phyloP scores from a whole-genome alignment of 2,113 vertebrate genomes.

The Phainopepla nitens region DNA sequence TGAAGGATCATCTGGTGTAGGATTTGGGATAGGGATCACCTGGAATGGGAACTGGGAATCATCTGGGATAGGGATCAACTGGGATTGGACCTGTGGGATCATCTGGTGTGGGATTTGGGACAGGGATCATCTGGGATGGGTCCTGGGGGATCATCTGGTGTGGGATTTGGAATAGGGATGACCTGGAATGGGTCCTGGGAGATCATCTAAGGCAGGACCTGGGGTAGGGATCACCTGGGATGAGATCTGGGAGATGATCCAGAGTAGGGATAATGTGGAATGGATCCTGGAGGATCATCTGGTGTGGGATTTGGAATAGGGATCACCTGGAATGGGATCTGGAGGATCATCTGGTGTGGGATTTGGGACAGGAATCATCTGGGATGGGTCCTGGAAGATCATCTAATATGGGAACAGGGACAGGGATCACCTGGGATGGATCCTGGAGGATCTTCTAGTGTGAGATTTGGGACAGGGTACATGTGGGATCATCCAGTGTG shows the following conservation, averaged over 20 bases:
- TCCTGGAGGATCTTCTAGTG: background rate
- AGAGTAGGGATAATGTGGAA: background rate
- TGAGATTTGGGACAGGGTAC: background rate
- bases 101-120: background rate
- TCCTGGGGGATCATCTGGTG: too few relatives aligned
- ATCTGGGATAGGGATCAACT: background rate
- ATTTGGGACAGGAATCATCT: too few relatives aligned
- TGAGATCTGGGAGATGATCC: too few relatives aligned
- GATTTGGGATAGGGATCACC: background rate
- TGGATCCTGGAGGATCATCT: background rate
- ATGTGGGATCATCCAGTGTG: too few relatives aligned
- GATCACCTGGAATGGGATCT: too few relatives aligned
- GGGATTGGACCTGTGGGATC: too few relatives aligned
- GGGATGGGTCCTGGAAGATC: background rate
- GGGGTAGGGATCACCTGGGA: background rate
- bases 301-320: background rate
- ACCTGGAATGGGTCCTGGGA: accelerated
- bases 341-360: too few relatives aligned
- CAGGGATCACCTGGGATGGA: background rate
- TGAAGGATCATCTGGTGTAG: background rate
- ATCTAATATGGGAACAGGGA: too few relatives aligned
- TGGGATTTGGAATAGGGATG: too few relatives aligned
- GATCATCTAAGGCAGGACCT: background rate
- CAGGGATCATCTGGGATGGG: background rate
- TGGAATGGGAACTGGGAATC: background rate